Base-by-base conservation (phyloP, 2,113 vertebrate genomes). In the Centrocercus urophasianus region DNA sequence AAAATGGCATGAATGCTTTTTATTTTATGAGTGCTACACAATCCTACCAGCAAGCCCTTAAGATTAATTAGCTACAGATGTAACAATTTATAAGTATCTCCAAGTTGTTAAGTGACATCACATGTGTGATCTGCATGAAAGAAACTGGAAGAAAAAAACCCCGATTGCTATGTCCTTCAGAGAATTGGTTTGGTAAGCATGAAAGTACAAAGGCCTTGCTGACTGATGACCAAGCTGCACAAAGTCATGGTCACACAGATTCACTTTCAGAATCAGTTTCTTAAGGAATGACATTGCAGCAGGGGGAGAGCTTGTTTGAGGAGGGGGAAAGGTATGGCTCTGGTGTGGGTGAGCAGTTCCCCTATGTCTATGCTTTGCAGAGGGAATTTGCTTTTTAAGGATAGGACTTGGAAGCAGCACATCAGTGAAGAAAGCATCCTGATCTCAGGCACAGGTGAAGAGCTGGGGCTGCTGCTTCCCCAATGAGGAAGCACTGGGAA, bases 31-130 rank as follows among this genome's bases (percentile, higher is more conserved):
- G 40, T 45, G 34, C 61, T 75, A 57, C 74, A 61, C 56, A 60
- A 47, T 36, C 59, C 65, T 40, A 61, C 34, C n/a, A 43, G 13
- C 48, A 69, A 88, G 60, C 56, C 52, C 81, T 65, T 5, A 19
- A 61, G 77, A 86, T 73, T 79, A 86, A 92, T 88, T 75, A 94
- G 70, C 63, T 78, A 15, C 77, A 92, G 77, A 64, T 93, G 69
- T 66, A 83, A 75, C 91, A 92, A 90, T 40, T 40, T 40, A 40
- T 40, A 40, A 40, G 40, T 40, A 40, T 40, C 40, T 40, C 40
- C 40, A 40, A 40, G 40, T 40, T 12, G 40, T 13, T 40, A 43
- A 80, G 56, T 67, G 19, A 61, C 28, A 81, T 54, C 63, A 77
- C 52, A 63, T 45, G 50, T 52, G 67, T 52, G 2, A 11, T 7